These are phyloP conservation scores for Rhinophrynus dorsalis DNA, from an alignment of 2,797 vertebrate genomes.

Conservation along the genomic window DNA sequence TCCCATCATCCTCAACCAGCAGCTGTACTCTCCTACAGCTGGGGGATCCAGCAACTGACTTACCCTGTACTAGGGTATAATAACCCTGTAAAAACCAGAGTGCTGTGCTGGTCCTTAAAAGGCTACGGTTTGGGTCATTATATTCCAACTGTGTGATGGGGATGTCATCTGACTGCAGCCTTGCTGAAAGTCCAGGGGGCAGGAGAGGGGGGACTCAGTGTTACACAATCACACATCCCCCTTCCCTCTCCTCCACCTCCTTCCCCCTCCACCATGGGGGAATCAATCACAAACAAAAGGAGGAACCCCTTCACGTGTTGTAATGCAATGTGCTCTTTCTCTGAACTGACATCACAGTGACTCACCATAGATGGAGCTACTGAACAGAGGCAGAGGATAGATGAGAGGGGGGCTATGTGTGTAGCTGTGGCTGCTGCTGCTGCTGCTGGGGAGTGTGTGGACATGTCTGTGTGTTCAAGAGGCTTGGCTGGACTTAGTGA, in stretches of 20 bases:
- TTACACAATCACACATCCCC: conserved; percentile 16
- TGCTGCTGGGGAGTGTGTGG: conserved; percentile 30
- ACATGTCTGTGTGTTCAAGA: conserved; percentile 51
- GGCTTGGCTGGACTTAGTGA: conserved; percentile 39
- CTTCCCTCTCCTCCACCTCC: neutral
- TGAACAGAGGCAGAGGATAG: conserved; percentile 50
- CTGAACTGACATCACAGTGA: conserved; percentile 58
- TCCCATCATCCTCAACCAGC: no score
- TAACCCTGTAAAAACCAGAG: no score
- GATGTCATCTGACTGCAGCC: neutral
- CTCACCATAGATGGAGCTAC: conserved; percentile 64
- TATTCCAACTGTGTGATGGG: no score
- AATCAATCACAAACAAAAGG: conserved; percentile 62
- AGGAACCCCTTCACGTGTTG: conserved; percentile 52
- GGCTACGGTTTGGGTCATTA: no score
- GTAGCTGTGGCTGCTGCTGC: conserved; percentile 36
- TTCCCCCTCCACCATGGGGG: conserved; percentile 16
- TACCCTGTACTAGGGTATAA: no score
- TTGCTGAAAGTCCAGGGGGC: neutral
- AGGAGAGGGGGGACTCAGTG: neutral
- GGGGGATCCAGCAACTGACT: no score
- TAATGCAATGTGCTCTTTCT: conserved; percentile 57
- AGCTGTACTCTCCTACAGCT: no score
- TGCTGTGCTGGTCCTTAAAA: no score
- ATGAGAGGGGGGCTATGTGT: conserved; percentile 45